Conservation (phyloP, 2,888 invertebrate genomes). For the Allacma fusca region DNA sequence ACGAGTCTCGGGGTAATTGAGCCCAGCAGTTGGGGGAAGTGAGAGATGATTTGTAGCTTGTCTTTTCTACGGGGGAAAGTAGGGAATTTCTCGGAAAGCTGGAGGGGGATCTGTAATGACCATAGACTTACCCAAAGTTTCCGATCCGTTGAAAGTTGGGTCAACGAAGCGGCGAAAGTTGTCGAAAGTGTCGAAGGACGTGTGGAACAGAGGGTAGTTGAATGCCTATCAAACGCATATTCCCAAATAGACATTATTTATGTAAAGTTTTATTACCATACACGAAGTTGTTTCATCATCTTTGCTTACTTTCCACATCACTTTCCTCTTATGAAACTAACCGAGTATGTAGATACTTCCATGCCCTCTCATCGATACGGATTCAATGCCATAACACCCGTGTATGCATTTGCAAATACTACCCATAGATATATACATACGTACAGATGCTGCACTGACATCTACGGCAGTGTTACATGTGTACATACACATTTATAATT, state of each 20-base stretch:
- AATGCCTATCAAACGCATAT: constrained; percentile 49
- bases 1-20: background rate
- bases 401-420: too few relatives aligned
- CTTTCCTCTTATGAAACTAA: too few relatives aligned
- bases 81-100: background rate
- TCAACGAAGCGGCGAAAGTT: constrained; percentile 59
- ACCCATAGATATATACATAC: too few relatives aligned
- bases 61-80: background rate
- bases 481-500: too few relatives aligned
- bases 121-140: constrained; percentile 59
- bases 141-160: constrained; percentile 57
- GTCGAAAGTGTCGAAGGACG: constrained; percentile 60
- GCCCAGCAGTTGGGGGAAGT: constrained; percentile 1
- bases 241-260: background rate
- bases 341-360: too few relatives aligned
- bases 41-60: background rate
- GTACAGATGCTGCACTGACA: too few relatives aligned
- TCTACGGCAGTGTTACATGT: too few relatives aligned
- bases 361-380: too few relatives aligned
- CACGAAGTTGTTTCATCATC: too few relatives aligned
- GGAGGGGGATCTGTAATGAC: background rate
- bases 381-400: too few relatives aligned
- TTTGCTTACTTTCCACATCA: too few relatives aligned
- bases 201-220: constrained; percentile 60
- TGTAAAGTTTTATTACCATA: background rate